phyloP scores from a whole-genome alignment of 2,888 invertebrate genomes.

The Protodeltote pygarga region DNA sequence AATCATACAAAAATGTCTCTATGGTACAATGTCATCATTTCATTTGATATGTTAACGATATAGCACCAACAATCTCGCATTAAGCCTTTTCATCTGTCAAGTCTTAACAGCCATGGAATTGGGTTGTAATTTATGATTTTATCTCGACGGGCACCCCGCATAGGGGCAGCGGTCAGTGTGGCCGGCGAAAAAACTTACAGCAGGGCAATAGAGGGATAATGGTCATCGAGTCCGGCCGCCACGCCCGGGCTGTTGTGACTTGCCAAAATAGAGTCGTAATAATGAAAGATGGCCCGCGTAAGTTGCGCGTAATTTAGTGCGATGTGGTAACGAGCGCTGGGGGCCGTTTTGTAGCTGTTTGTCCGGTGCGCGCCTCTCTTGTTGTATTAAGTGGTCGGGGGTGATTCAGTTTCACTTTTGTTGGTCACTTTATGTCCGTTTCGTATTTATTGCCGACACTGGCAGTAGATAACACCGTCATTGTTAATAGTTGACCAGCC shows the following conservation, averaged over 20 bases:
- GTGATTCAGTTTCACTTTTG: constrained; percentile 81
- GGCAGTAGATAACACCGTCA: constrained; percentile 66
- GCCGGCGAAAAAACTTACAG: constrained; percentile 75
- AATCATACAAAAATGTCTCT: constrained; percentile 74
- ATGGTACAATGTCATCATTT: constrained; percentile 76
- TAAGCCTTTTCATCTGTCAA: constrained; percentile 87
- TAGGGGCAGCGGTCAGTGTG: constrained; percentile 82
- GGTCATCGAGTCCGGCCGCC: constrained; percentile 73
- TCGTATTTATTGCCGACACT: constrained; percentile 69
- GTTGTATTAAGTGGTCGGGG: constrained; percentile 66
- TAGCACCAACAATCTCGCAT: constrained; percentile 73
- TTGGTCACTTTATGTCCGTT: constrained; percentile 75
- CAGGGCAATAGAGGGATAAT: constrained; percentile 72
- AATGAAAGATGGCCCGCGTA: constrained; percentile 83
- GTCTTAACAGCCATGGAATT: constrained; percentile 84
- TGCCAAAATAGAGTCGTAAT: constrained; percentile 85
- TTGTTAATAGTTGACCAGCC: constrained; percentile 59
- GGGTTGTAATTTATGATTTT: constrained; percentile 87
- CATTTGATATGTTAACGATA: constrained; percentile 81
- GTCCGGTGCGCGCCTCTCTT: constrained; percentile 68
- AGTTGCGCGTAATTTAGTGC: constrained; percentile 80
- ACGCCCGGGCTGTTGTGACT: constrained; percentile 82
- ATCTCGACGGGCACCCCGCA: constrained; percentile 80
- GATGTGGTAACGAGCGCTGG: constrained; percentile 72
- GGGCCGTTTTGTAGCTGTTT: constrained; percentile 67